A percentile compares a stretch with the other conserved stretches of the same genome.
Evolutionary conservation across 1,140 invertebrate genomes (phyloP).

Genomic region (Nasonia vitripennis): DNA sequence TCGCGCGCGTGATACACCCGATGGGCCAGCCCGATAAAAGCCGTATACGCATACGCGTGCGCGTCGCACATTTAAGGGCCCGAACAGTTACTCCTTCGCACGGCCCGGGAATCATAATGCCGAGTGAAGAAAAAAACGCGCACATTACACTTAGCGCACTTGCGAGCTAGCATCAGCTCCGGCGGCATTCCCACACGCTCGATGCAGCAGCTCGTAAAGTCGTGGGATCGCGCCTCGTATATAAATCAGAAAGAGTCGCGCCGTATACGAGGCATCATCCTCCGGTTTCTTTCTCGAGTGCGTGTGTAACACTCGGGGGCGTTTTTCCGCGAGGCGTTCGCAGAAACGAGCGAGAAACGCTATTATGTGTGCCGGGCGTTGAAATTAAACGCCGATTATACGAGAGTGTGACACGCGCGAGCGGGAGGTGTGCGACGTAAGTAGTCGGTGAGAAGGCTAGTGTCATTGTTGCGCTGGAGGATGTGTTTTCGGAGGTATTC

Average conservation of each 20-base stretch:
- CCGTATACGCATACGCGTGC: background rate
- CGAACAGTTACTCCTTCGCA: constrained; percentile 67
- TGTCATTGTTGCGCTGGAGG: background rate
- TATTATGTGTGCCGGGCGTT: background rate
- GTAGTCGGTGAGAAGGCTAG: too few species aligned
- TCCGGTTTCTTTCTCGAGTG: background rate
- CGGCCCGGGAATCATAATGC: constrained; percentile 67
- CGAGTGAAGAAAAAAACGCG: constrained; percentile 48
- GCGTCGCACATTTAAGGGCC: constrained; percentile 63
- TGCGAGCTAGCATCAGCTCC: background rate
- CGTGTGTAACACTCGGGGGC: constrained; percentile 37
- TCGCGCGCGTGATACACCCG: background rate
- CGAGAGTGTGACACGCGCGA: background rate
- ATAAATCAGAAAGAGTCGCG: constrained; percentile 26
- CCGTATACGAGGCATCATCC: background rate
- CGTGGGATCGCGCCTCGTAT: constrained; percentile 36
- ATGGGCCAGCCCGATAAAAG: background rate
- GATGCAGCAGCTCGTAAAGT: constrained; percentile 27
- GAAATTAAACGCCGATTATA: background rate
- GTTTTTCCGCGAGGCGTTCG: constrained; percentile 1
- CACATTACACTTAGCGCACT: constrained; percentile 44
- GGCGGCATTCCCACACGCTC: constrained; percentile 56
- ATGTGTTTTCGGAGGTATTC: background rate
- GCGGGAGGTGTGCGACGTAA: background rate
- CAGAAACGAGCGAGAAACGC: background rate